A percentile compares a stretch with the other conserved stretches of the same genome.
These are phyloP conservation scores for Paratrypauchen microcephalus DNA, from an alignment of 2,797 vertebrate species.

Conservation along the genomic window DNA sequence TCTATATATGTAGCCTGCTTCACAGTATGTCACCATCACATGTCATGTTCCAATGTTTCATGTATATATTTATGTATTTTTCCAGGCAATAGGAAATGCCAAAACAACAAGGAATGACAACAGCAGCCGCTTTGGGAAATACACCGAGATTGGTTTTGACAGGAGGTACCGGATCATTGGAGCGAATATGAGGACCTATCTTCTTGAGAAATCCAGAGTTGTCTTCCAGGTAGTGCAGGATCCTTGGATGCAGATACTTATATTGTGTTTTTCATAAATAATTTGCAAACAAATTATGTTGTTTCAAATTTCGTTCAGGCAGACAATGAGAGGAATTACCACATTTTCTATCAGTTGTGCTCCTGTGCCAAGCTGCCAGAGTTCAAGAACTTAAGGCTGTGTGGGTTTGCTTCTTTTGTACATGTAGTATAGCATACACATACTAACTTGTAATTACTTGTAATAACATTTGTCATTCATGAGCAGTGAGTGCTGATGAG, in stretches of 20 bases:
- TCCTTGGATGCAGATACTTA: neutral
- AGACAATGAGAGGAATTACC: conserved; percentile 96
- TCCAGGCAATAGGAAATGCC: conserved; percentile 95
- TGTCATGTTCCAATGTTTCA: neutral
- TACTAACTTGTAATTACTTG: conserved; percentile 4
- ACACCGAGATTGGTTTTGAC: conserved; percentile 97
- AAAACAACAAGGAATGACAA: conserved; percentile 99
- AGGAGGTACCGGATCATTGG: conserved; percentile 88
- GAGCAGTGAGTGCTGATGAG: conserved; percentile 84
- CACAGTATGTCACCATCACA: neutral
- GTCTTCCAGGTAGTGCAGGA: conserved; percentile 87
- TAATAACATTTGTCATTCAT: conserved; percentile 16
- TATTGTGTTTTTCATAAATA: neutral
- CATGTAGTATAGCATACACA: neutral
- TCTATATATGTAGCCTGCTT: neutral
- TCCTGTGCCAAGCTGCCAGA: conserved; percentile 85
- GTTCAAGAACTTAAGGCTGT: conserved; percentile 85
- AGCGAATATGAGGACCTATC: conserved; percentile 97
- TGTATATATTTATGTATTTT: conserved; percentile 14
- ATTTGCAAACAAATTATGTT: neutral
- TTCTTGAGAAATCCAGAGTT: conserved; percentile 97
- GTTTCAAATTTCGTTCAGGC: conserved; percentile 76
- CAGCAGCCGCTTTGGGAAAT: conserved; percentile 98
- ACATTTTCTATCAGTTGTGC: conserved; percentile 98
- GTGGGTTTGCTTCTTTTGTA: conserved; percentile 65